Conservation (phyloP, 1,140 invertebrate species). For the Aphidius ervi region DNA sequence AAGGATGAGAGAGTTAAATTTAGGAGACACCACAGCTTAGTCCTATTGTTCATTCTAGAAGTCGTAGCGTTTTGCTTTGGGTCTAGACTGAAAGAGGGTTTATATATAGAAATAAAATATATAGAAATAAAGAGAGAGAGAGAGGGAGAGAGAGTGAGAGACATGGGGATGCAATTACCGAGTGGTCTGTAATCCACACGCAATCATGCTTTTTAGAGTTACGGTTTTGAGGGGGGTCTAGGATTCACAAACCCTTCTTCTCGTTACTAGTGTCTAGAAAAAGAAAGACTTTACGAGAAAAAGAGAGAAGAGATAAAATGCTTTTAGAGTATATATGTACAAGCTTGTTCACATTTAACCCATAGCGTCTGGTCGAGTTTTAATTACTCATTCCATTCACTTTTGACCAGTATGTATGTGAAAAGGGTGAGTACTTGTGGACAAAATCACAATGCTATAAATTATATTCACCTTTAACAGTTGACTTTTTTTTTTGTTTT, state of each 20-base stretch:
- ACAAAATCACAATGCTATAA: too few species aligned
- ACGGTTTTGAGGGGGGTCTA: conserved; percentile 28
- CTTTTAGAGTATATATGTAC: too few species aligned
- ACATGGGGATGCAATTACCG: conserved; percentile 42
- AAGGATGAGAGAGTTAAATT: not conserved
- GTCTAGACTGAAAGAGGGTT: too few species aligned
- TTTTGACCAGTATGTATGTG: conserved; percentile 1
- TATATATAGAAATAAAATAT: too few species aligned
- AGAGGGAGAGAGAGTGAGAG: not conserved
- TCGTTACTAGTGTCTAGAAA: conserved; percentile 2
- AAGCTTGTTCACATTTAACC: conserved; percentile 16
- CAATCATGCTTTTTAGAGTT: conserved; percentile 38
- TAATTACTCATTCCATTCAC: conserved; percentile 20
- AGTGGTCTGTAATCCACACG: conserved; percentile 46
- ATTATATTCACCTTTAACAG: too few species aligned
- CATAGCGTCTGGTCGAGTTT: conserved; percentile 15
- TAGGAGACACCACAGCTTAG: not conserved
- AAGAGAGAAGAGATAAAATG: too few species aligned
- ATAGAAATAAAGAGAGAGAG: conserved; percentile 18
- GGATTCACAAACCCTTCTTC: conserved; percentile 25
- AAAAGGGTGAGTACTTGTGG: not conserved
- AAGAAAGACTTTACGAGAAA: not conserved
- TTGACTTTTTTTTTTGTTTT: too few species aligned
- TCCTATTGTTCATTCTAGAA: not conserved
- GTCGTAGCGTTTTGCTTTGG: not conserved